Percentiles rank a stretch among this genome's conserved stretches.
phyloP scores from a whole-genome alignment of 2,113 vertebrate species.

The Coracopsis vasa region DNA sequence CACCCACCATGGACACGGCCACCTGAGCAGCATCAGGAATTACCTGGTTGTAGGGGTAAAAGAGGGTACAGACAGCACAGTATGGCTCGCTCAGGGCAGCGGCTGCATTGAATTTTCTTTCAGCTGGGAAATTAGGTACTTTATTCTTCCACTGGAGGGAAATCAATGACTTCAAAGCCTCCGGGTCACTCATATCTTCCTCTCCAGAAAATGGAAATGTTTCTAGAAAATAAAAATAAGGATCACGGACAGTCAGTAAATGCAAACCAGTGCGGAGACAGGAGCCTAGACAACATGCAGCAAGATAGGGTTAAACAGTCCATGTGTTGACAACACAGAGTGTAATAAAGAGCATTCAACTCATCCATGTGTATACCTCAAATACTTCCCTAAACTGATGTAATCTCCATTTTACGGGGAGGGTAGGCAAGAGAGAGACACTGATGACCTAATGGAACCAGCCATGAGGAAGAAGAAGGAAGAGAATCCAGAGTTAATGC shows the following conservation, averaged over 20 bases:
- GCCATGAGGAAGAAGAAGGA: not conserved
- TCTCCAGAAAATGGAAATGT: conserved; percentile 80
- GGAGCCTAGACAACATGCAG: not conserved
- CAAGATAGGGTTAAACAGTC: not conserved
- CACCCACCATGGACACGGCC: rapidly evolving
- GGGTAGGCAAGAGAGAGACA: not conserved
- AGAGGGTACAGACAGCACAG: conserved; percentile 92
- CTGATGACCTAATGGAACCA: not conserved
- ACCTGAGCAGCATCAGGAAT: not conserved
- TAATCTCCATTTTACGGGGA: not conserved
- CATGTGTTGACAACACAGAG: not conserved
- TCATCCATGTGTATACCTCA: not conserved
- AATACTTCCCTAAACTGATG: not conserved
- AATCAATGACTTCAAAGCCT: conserved; percentile 81
- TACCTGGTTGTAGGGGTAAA: conserved; percentile 87
- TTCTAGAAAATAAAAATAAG: conserved; percentile 51
- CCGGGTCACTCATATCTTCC: conserved; percentile 75
- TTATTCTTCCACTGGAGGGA: conserved; percentile 88
- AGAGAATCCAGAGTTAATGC: not conserved
- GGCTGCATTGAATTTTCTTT: conserved; percentile 88
- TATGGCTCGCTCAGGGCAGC: conserved; percentile 85
- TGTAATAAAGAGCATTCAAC: not conserved
- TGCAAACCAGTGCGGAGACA: not conserved
- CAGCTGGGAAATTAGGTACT: conserved; percentile 83
- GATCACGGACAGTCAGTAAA: not conserved